A percentile compares a stretch with the other conserved stretches of the same genome.
Conservation (phyloP, 2,888 invertebrate genomes). For the Eremobia ochroleuca region DNA sequence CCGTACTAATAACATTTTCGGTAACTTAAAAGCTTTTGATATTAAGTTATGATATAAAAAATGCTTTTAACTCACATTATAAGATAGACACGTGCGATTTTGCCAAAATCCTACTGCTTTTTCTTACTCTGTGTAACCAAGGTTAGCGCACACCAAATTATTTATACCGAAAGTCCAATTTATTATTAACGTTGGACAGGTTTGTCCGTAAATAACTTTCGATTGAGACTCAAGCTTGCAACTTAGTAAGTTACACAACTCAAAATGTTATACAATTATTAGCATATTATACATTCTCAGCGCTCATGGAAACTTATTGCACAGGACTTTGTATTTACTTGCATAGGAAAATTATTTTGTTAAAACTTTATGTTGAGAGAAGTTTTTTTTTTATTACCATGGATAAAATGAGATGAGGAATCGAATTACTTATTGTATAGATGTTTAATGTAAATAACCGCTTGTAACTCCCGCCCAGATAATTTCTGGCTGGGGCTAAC, state of each 20-base stretch:
- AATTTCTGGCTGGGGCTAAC: not conserved
- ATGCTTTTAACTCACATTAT: slow-evolving; percentile 15
- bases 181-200: slow-evolving; percentile 69
- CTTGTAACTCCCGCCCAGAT: too few relatives aligned
- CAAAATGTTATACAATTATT: slow-evolving; percentile 19
- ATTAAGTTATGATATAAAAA: slow-evolving; percentile 7
- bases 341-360: slow-evolving; percentile 7
- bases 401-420: not conserved
- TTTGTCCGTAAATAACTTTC: slow-evolving; percentile 66
- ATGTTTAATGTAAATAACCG: too few relatives aligned
- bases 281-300: too few relatives aligned
- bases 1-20: not conserved
- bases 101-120: slow-evolving; percentile 32
- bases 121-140: slow-evolving; percentile 37
- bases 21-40: slow-evolving; percentile 8
- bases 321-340: not conserved
- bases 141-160: slow-evolving; percentile 62
- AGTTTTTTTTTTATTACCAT: not conserved
- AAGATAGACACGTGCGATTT: not conserved
- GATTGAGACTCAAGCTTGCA: slow-evolving; percentile 61
- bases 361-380: not conserved
- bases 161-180: slow-evolving; percentile 67
- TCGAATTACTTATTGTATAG: not conserved
- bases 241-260: slow-evolving; percentile 27
- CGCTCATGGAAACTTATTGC: not conserved